phyloP scores from a whole-genome alignment of 2,113 vertebrate genomes.

The Spizaetus ornatus region DNA sequence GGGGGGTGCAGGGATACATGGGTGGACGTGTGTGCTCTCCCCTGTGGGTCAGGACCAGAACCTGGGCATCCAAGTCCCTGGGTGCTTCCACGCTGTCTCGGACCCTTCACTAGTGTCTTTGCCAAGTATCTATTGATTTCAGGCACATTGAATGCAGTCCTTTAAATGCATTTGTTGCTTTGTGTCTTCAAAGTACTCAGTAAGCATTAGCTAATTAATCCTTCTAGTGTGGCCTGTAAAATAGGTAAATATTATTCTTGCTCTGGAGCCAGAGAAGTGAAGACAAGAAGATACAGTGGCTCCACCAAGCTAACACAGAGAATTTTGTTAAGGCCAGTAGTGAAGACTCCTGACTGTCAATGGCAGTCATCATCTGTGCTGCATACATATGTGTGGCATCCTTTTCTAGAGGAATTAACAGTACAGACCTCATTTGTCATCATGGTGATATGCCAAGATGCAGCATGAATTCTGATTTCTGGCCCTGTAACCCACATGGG shows the following conservation, averaged over 20 bases:
- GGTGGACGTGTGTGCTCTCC: background rate
- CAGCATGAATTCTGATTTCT: background rate
- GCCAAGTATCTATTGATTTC: background rate
- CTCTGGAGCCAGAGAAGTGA: background rate
- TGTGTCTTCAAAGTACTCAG: background rate
- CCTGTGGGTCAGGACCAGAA: background rate
- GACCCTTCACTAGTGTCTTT: background rate
- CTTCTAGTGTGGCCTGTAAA: background rate
- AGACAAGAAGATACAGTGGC: background rate
- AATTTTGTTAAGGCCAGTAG: background rate
- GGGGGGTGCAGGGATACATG: fast-evolving
- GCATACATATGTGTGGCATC: background rate
- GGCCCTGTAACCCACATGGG: background rate
- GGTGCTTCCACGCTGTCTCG: fast-evolving
- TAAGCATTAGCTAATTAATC: background rate
- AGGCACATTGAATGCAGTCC: background rate
- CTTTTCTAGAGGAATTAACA: background rate
- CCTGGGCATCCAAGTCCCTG: background rate
- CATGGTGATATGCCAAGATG: background rate
- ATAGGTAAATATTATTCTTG: constrained; percentile 7
- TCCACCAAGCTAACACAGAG: background rate
- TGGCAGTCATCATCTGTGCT: background rate
- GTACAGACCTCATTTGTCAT: background rate
- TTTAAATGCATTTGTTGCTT: background rate
- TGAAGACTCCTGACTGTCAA: background rate